Base-by-base conservation (phyloP, 2,888 invertebrate species). In the Toxonevra muliebris region DNA sequence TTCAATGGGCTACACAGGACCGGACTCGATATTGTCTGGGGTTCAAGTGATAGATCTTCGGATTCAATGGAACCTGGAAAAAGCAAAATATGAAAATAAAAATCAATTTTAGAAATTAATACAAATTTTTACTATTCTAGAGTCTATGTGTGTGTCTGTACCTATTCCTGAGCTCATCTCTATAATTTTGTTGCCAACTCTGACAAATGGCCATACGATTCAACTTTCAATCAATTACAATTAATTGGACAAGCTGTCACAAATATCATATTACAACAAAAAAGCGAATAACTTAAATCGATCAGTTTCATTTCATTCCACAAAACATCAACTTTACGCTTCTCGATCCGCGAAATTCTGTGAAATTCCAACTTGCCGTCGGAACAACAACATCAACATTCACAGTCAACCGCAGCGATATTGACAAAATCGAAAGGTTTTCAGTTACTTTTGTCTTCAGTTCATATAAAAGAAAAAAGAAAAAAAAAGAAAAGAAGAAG, bases 41-140 rank as follows among this genome's bases (percentile, higher is more conserved):
- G 89, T 79, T 90, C 90, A 81, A 93, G 86, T 45, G 93, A 92
- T 69, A 93, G 85, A 83, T 93, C 93, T 84, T 93, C 93, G 78
- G 92, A 91, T 80, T 92, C 91, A 84, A 93, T 87, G 77, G 92
- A 90, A 87, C 93, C 93, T 93, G 88, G 48, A 89, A 89, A 86
- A 84, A 85, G 69, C 74, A 45, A 60, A 73, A 74, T 72, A 73
- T 63, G 73, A 68, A 53, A 63, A 30, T 68, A 48, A 58, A 61
- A 57, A 61, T n/a, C 4, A 48, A 48, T 48, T 30, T 30, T 30
- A 4, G 3, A 30, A 30, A 30, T 30, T 7, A 30, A 30, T 30
- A 30, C 30, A 30, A 30, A 7, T 7, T 4, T 30, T 30, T 30
- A 30, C 30, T 30, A 30, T 30, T 30, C 30, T 30, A 30, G 30